Conservation (phyloP, 92 coral and sea anemone genomes). For the Muricea muricata region DNA sequence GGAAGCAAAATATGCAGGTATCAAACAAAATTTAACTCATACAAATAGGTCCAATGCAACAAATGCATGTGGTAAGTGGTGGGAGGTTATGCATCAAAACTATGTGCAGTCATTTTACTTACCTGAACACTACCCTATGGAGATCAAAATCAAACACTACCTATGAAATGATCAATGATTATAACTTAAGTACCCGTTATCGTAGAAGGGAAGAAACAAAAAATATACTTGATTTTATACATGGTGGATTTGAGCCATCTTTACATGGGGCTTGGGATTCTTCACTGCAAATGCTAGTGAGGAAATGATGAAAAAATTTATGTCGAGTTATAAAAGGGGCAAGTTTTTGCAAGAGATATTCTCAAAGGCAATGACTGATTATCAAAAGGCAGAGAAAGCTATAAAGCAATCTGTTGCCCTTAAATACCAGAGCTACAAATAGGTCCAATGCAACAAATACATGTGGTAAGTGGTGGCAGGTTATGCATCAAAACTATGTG, state of each 20-base stretch:
- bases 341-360: conserved; percentile 71
- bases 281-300: conserved; percentile 58
- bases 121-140: too few relatives aligned
- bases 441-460: too few relatives aligned
- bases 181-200: not conserved
- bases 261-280: conserved; percentile 78
- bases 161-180: conserved; percentile 36
- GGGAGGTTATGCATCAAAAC: too few relatives aligned
- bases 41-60: too few relatives aligned
- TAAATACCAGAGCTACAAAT: conserved; percentile 61
- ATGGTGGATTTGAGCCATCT: conserved; percentile 67
- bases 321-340: conserved; percentile 64
- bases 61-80: too few relatives aligned
- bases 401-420: conserved; percentile 55
- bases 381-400: conserved; percentile 46
- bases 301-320: conserved; percentile 55
- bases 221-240: too few relatives aligned
- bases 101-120: too few relatives aligned
- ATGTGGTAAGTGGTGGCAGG: too few relatives aligned
- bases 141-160: conserved; percentile 47
- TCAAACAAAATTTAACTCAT: conserved; percentile 51
- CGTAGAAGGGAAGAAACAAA: conserved; percentile 8
- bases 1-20: too few relatives aligned
- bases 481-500: too few relatives aligned
- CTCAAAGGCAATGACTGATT: conserved; percentile 62